phyloP scores from a whole-genome alignment of 2,888 invertebrate species.

The Beris morrisii region DNA sequence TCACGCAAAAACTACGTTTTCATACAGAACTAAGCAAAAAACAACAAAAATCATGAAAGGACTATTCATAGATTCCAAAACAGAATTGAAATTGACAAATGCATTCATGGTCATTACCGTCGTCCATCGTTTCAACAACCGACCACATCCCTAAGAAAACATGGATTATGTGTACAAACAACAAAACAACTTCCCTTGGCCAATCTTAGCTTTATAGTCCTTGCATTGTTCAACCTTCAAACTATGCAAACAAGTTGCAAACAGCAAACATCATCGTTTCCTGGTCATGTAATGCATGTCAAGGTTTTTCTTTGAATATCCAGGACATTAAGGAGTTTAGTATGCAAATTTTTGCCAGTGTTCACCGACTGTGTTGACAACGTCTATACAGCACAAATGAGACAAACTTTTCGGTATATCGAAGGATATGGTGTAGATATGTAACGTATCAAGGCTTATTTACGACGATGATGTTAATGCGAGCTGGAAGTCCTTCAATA shows the following conservation, averaged over 20 bases:
- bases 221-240: slow-evolving; percentile 9
- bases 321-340: slow-evolving; percentile 31
- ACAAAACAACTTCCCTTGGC: not conserved
- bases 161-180: not conserved
- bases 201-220: not conserved
- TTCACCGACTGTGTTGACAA: slow-evolving; percentile 23
- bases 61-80: too few species aligned
- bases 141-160: not conserved
- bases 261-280: slow-evolving; percentile 44
- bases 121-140: not conserved
- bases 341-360: slow-evolving; percentile 31
- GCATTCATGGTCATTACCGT: slow-evolving; percentile 30
- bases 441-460: too few species aligned
- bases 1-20: too few species aligned
- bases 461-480: too few species aligned
- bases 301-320: slow-evolving; percentile 41
- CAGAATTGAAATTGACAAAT: slow-evolving; percentile 13
- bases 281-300: slow-evolving; percentile 44
- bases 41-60: too few species aligned
- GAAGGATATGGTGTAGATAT: too few species aligned
- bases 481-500: too few species aligned
- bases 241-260: slow-evolving; percentile 32
- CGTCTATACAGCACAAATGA: slow-evolving; percentile 14
- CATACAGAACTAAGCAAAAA: too few species aligned
- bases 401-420: too few species aligned